Base-by-base conservation (phyloP, 2,888 invertebrate genomes). In the Brachypalpus laphriformis region DNA sequence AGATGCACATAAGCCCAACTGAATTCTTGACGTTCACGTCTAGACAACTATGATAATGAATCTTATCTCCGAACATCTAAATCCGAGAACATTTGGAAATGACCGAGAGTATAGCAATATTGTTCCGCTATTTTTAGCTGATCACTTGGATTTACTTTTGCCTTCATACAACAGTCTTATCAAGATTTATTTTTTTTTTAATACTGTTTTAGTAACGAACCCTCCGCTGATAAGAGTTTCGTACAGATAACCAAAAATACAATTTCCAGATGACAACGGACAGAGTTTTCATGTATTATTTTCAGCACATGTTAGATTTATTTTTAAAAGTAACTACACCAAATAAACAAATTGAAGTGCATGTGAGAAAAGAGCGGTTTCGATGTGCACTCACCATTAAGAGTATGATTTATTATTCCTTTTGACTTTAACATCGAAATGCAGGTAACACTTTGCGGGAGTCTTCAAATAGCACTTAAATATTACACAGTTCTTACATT, bases 381-480 rank as follows among this genome's bases (percentile, higher is more conserved):
- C 20, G 37, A 45, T 37, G 40, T 14, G 16, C 42, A 40, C 83
- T 83, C 51, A 83, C 83, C 83, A 57, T 68, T 74, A 25, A 83
- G 31, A 1, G 68, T 57, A 18, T 68, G 61, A 14, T 65, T 63
- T 14, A 83, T 70, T 8, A 78, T 34, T 63, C 68, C 63, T 51
- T 80, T 83, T 22, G 83, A 70, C 51, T 83, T 83, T 22, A 78
- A 70, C 83, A 83, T 83, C 63, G 83, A 54, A 61, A 34, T 25
- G 11, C 2, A 14, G 14, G 14, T 6, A 40, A 40, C 16, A 65
- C 25, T 66, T 47, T 40, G 11, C 31, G 28, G 57, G 57, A 14
- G 8, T 25, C 3, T 37, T 59, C 14, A 31, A 20, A n/a, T 25
- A 25, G 57, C 45, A 47, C 34, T 37, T 40, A 20, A 47, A 57